Evolutionary conservation across 2,113 vertebrate species (phyloP), one percentile per base, ranked within the genome.

Genomic region (Chionis minor): DNA sequence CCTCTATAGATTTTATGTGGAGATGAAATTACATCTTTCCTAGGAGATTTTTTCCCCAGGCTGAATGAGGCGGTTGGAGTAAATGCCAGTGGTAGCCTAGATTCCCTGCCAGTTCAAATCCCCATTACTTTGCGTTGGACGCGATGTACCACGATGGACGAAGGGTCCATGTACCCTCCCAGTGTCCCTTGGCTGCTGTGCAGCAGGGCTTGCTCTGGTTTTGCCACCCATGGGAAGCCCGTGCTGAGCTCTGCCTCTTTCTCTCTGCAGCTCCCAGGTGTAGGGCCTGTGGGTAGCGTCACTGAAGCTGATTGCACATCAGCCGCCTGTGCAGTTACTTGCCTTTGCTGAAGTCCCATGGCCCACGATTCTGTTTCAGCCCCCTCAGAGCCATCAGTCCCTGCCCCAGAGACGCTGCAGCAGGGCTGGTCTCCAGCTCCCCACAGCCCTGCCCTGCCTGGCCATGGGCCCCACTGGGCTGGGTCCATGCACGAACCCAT

Each of bases 401-500:
- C 63, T 69, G 70, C n/a, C 24, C 28, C 28, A 30, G 16, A 3
- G 2, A 42, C 1, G 5, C 26, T 1, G 1, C 18, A 45, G 40
- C 33, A 69, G 71, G 33, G 42, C 28, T 0, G 0, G 0, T 32
- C 27, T 86, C 27, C 69, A 77, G 32, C 26, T 66, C 33, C 44
- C 15, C 9, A 12, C 12, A 33, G 51, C 26, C 38, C 58, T 32
- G 32, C 26, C 27, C n/a, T 55, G 40, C 40, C 32, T 0, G 6
- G 45, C 27, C 33, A 23, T 15, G 78, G 40, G 18, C 15, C 54
- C 52, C 1, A 2, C 30, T 9, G n/a, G 27, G 44, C 30, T 1
- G 1, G 67, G 18, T 20, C 49, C 16, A 18, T 0, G 1, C 3
- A 1, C 9, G 9, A 40, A 27, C 40, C 33, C 8, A 2, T 0